Conservation (phyloP, 1,140 invertebrate genomes). For the Drosophila rufa region DNA sequence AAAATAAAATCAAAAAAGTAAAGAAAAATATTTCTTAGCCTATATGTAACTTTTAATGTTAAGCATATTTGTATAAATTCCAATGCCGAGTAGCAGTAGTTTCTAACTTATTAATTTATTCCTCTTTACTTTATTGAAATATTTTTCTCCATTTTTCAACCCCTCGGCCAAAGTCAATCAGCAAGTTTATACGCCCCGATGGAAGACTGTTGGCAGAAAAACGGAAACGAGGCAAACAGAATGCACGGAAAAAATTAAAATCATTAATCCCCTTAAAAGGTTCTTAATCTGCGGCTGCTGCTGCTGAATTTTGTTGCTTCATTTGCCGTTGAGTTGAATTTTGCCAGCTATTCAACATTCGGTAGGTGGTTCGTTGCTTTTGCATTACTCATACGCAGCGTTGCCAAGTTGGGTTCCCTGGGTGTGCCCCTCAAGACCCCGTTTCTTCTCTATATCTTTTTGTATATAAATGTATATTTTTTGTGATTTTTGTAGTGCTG, state of each 20-base stretch:
- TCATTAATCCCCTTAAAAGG: constrained; percentile 84
- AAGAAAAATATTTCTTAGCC: too few species aligned
- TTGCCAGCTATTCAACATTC: constrained; percentile 13
- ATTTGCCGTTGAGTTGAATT: constrained; percentile 49
- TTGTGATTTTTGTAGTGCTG: constrained; percentile 1
- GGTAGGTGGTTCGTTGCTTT: constrained; percentile 2
- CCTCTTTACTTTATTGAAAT: not conserved
- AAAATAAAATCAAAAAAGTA: too few species aligned
- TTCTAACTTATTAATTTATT: not conserved
- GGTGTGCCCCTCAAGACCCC: not conserved
- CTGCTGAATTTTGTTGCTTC: constrained; percentile 74
- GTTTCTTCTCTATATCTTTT: not conserved
- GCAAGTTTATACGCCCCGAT: constrained; percentile 4
- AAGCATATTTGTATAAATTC: not conserved
- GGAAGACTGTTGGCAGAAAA: constrained; percentile 15
- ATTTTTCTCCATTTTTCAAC: not conserved
- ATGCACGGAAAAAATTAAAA: constrained; percentile 62
- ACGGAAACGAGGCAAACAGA: constrained; percentile 33
- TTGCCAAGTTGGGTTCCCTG: constrained; percentile 51
- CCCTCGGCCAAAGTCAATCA: not conserved
- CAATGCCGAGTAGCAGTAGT: too few species aligned
- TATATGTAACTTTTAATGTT: not conserved
- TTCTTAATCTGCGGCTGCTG: constrained; percentile 82
- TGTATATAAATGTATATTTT: not conserved
- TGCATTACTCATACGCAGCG: constrained; percentile 67